A percentile compares a stretch with the other conserved stretches of the same genome.
These are phyloP conservation scores for Mongoloraphidia duomilia DNA, from an alignment of 2,888 invertebrate species.

Conservation along the genomic window DNA sequence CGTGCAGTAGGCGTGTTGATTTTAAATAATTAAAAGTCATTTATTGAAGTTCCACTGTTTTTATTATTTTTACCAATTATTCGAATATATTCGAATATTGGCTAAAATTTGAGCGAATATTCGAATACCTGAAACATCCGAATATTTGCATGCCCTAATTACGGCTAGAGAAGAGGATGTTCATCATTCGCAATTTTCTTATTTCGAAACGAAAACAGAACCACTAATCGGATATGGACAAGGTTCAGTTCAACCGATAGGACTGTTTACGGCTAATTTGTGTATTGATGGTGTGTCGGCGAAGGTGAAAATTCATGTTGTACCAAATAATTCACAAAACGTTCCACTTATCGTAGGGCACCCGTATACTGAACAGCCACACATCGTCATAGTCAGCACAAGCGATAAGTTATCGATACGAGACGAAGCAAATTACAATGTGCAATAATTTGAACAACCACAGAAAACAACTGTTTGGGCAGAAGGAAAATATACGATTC, in stretches of 20 bases:
- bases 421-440: not conserved
- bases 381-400: slow-evolving; percentile 12
- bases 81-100: too few relatives aligned
- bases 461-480: slow-evolving; percentile 3
- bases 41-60: too few relatives aligned
- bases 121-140: too few relatives aligned
- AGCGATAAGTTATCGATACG: slow-evolving; percentile 8
- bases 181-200: slow-evolving; percentile 6
- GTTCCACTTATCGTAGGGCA: slow-evolving; percentile 16
- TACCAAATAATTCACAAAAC: slow-evolving; percentile 13
- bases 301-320: slow-evolving; percentile 10
- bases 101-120: too few relatives aligned
- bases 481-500: slow-evolving; percentile 6
- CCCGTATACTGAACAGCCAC: slow-evolving; percentile 15
- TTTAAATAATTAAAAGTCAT: too few relatives aligned
- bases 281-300: slow-evolving; percentile 8
- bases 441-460: slow-evolving; percentile 5
- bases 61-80: too few relatives aligned
- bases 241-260: slow-evolving; percentile 10
- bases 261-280: slow-evolving; percentile 5
- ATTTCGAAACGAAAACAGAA: slow-evolving; percentile 7
- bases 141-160: too few relatives aligned
- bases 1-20: too few relatives aligned
- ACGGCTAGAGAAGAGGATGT: slow-evolving; percentile 1
- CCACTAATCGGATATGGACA: slow-evolving; percentile 13